Conservation (phyloP, 2,113 vertebrate genomes). For the Anguilla japonica region DNA sequence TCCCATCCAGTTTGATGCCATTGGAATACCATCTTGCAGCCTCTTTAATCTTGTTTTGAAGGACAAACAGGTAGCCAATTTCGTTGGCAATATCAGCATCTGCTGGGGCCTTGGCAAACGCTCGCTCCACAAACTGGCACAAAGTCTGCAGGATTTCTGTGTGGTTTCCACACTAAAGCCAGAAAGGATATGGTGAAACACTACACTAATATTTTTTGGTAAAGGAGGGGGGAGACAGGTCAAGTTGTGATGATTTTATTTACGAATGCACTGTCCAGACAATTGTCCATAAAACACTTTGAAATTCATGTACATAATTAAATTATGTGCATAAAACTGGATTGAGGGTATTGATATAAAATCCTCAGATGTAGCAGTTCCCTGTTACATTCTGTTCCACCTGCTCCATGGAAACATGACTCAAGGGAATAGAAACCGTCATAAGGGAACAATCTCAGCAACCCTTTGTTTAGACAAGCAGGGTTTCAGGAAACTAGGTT, state of each 20-base stretch:
- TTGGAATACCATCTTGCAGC: conserved; percentile 60
- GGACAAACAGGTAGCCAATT: conserved; percentile 64
- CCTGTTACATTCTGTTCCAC: background rate
- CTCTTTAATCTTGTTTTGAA: conserved; percentile 62
- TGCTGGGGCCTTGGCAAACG: conserved; percentile 36
- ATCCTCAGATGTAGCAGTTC: background rate
- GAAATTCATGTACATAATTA: background rate
- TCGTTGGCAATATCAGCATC: conserved; percentile 55
- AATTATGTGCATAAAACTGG: background rate
- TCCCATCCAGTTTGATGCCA: conserved; percentile 61
- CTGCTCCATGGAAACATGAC: conserved; percentile 4
- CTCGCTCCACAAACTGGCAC: conserved; percentile 53
- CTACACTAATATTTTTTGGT: background rate
- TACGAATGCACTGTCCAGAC: background rate
- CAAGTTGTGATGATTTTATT: background rate
- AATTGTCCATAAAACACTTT: background rate
- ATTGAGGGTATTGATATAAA: background rate
- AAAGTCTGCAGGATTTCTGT: conserved; percentile 54
- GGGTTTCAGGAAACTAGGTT: conserved; percentile 7
- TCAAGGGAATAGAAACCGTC: background rate
- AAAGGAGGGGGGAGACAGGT: background rate
- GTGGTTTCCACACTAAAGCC: conserved; percentile 66
- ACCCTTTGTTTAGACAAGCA: conserved; percentile 3
- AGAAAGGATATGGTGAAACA: conserved; percentile 17
- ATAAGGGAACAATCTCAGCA: background rate